Conservation (phyloP, 2,888 invertebrate genomes). For the Melieria picta region DNA sequence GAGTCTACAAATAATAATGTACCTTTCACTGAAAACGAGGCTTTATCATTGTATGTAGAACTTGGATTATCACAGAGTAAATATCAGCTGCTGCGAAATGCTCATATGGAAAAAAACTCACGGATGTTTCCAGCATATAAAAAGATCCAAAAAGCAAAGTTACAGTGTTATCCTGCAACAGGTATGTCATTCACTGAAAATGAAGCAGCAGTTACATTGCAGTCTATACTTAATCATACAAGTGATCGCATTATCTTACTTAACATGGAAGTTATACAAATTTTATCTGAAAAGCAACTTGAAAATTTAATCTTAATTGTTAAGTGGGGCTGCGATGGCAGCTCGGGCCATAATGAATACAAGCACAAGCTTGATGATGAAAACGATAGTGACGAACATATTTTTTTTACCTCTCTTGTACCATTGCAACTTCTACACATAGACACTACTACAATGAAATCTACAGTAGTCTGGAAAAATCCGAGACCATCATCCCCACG, state of each 20-base stretch:
- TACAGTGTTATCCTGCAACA: neutral
- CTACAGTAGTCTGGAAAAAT: no score
- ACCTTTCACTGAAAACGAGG: neutral
- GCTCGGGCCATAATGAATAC: neutral
- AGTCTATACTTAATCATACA: neutral
- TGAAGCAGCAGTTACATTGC: neutral
- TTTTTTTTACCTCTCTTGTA: no score
- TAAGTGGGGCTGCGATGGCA: neutral
- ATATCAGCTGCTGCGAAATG: neutral
- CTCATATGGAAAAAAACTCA: neutral
- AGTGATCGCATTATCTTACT: neutral
- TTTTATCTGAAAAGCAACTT: neutral
- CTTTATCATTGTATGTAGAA: neutral
- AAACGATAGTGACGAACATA: neutral
- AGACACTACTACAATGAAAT: no score
- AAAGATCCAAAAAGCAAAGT: neutral
- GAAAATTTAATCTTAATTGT: conserved; percentile 1
- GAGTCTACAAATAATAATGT: conserved; percentile 5
- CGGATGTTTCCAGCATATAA: neutral
- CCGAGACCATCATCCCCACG: no score
- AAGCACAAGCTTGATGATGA: conserved; percentile 3
- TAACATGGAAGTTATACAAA: neutral
- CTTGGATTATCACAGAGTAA: conserved; percentile 5
- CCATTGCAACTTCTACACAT: no score
- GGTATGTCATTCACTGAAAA: neutral